These are phyloP conservation scores for Eurosta solidaginis DNA, from an alignment of 1,140 invertebrate genomes.

Conservation along the genomic window DNA sequence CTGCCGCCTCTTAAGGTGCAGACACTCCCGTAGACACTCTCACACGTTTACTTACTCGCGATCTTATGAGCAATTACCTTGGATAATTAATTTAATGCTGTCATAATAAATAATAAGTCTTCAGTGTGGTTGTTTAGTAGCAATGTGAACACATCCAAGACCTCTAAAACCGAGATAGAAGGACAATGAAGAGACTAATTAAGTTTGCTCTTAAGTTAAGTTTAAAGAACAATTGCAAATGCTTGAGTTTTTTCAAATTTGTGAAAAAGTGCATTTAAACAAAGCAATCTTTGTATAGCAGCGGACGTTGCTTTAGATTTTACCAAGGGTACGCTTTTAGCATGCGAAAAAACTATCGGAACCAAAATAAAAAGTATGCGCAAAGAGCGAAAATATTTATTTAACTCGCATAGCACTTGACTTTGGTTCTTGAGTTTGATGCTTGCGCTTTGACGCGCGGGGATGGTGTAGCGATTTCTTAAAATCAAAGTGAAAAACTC, in stretches of 20 bases:
- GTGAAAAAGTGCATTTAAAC: neutral
- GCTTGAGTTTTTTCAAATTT: neutral
- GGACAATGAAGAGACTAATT: conserved; percentile 7
- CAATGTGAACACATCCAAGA: neutral
- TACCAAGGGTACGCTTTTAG: neutral
- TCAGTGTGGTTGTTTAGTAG: too few species aligned
- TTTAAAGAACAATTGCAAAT: neutral
- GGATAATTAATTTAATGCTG: conserved; percentile 22
- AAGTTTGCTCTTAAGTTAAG: neutral
- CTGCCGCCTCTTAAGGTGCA: neutral
- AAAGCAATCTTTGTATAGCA: neutral
- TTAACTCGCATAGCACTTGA: conserved; percentile 2
- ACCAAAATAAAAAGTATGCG: neutral
- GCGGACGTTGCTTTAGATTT: neutral
- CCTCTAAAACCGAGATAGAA: neutral
- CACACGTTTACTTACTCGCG: neutral
- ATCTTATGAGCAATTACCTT: neutral
- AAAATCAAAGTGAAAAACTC: neutral
- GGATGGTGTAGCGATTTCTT: neutral
- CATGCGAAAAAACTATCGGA: neutral
- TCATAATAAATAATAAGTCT: conserved; percentile 19
- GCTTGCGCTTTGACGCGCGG: neutral
- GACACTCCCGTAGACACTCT: neutral
- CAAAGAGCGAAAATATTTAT: conserved; percentile 8
- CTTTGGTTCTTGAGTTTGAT: neutral